Conservation (phyloP, 2,888 invertebrate genomes). For the Tetranychus truncatus region DNA sequence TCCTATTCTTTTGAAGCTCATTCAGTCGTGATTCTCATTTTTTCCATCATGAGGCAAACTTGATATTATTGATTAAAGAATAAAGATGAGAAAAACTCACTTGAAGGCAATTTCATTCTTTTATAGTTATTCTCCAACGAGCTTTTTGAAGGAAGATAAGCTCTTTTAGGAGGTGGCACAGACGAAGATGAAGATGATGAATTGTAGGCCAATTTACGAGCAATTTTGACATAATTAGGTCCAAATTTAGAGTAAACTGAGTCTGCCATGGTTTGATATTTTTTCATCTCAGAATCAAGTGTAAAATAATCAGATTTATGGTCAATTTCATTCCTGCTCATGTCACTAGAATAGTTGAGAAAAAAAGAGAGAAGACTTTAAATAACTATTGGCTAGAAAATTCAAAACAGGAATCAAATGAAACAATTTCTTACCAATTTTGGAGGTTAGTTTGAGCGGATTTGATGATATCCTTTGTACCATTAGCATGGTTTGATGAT, state of each 20-base stretch:
- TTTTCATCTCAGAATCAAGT: background rate
- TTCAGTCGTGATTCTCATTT: background rate
- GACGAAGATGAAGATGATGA: conserved; percentile 21
- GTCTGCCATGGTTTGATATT: background rate
- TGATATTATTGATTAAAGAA: background rate
- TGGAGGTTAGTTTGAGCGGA: background rate
- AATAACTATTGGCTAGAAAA: too few species aligned
- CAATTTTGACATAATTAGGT: conserved; percentile 5
- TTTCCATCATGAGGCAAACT: background rate
- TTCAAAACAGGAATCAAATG: background rate
- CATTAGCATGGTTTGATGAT: background rate
- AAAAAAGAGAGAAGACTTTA: too few species aligned
- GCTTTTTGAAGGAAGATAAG: conserved; percentile 12
- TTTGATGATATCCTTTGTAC: conserved; percentile 1
- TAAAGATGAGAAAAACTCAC: background rate
- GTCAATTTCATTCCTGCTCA: background rate
- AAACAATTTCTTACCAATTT: background rate
- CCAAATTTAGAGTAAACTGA: conserved; percentile 10
- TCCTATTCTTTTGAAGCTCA: background rate
- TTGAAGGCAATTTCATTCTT: conserved; percentile 10
- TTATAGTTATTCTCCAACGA: conserved; percentile 9
- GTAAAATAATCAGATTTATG: background rate
- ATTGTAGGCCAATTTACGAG: conserved; percentile 5
- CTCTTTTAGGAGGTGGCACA: conserved; percentile 11
- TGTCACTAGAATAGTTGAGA: background rate